Percentiles rank a stretch among this genome's conserved stretches.
Conservation (phyloP, 2,888 invertebrate species). For the Drosophila prostipennis region DNA sequence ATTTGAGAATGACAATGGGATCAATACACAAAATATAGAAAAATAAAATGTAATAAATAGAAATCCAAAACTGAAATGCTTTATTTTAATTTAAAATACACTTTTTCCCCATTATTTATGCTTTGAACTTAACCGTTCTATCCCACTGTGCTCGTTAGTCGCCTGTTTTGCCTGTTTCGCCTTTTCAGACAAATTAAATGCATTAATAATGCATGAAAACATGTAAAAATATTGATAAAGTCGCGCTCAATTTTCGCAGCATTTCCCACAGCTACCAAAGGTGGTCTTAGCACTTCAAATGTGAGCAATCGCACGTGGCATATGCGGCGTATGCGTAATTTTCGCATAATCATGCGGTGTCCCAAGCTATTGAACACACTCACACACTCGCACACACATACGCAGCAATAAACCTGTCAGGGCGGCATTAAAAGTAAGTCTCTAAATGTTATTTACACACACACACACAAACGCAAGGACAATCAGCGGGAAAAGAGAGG, state of each 20-base stretch:
- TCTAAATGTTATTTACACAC: conserved; percentile 70
- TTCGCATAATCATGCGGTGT: conserved; percentile 70
- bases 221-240: conserved; percentile 71
- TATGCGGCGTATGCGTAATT: conserved; percentile 69
- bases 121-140: not conserved
- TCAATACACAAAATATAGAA: not conserved
- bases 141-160: conserved; percentile 38
- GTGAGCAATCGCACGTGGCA: conserved; percentile 64
- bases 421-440: conserved; percentile 72
- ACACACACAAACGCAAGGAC: conserved; percentile 23
- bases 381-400: conserved; percentile 10
- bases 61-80: no score
- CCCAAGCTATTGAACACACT: conserved; percentile 57
- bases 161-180: conserved; percentile 35
- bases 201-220: conserved; percentile 64
- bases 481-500: conserved; percentile 10
- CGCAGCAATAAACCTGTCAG: conserved; percentile 68
- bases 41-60: not conserved
- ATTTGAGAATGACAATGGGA: conserved; percentile 23
- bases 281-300: conserved; percentile 70
- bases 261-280: conserved; percentile 26
- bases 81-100: not conserved
- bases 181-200: conserved; percentile 75
- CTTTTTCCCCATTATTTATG: not conserved
- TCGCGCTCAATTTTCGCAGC: conserved; percentile 23